Percentiles rank a stretch among this genome's conserved stretches.
phyloP scores from a whole-genome alignment of 2,113 vertebrate species.

The Periophthalmodon schlosseri region DNA sequence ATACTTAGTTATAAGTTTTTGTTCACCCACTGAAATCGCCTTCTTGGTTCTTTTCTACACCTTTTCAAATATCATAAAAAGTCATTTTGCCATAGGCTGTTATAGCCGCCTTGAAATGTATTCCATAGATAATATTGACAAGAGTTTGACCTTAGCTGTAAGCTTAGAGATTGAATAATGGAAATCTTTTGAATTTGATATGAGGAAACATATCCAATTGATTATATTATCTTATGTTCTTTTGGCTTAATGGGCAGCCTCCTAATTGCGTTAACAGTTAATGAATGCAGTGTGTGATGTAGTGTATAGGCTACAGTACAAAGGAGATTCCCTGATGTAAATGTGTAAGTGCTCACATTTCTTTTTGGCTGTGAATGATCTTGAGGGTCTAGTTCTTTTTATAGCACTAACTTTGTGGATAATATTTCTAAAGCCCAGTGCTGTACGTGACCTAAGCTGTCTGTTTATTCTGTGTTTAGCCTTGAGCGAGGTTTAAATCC shows the following conservation, averaged over 20 bases:
- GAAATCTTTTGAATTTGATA: neutral
- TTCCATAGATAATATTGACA: neutral
- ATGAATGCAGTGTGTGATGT: constrained; percentile 7
- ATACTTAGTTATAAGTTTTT: neutral
- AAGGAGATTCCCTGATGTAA: constrained; percentile 22
- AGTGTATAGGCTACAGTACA: constrained; percentile 5
- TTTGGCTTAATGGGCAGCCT: neutral
- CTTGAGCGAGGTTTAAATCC: constrained; percentile 41
- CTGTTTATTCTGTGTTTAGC: constrained; percentile 44
- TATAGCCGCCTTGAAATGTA: neutral
- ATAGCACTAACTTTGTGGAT: constrained; percentile 30
- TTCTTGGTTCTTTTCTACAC: too few species aligned
- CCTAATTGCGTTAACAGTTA: neutral
- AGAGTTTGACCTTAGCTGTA: neutral
- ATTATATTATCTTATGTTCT: neutral
- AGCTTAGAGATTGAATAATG: neutral
- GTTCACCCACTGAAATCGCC: neutral
- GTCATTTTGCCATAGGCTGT: neutral
- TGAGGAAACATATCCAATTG: neutral
- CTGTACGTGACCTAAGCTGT: constrained; percentile 49
- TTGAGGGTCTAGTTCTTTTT: constrained; percentile 36
- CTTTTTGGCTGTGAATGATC: constrained; percentile 27
- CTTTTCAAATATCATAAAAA: neutral
- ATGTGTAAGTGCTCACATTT: constrained; percentile 31
- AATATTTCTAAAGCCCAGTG: constrained; percentile 44